A percentile compares a stretch with the other conserved stretches of the same genome.
These are phyloP conservation scores for Meloidogyne floridensis DNA, from an alignment of 1,140 invertebrate species.

Conservation along the genomic window DNA sequence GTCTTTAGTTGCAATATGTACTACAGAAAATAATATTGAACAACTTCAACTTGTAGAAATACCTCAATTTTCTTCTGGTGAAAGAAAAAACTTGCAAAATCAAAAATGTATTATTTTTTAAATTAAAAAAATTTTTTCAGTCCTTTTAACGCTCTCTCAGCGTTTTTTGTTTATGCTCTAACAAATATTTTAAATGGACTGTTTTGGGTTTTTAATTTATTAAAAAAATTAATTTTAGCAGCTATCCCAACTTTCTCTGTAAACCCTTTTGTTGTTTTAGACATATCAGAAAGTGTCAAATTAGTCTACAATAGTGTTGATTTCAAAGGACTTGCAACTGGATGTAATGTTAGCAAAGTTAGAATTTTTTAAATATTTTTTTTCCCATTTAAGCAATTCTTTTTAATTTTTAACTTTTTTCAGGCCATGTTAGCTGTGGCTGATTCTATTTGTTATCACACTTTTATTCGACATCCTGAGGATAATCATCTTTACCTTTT, in stretches of 20 bases:
- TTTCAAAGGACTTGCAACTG: constrained; percentile 73
- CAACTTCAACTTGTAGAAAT: constrained; percentile 32
- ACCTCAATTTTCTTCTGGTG: constrained; percentile 10
- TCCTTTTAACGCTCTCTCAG: no score
- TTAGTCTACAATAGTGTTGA: constrained; percentile 68
- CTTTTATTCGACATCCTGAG: constrained; percentile 73
- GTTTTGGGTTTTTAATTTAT: no score
- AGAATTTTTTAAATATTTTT: not conserved
- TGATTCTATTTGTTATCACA: constrained; percentile 85
- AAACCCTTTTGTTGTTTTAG: not conserved
- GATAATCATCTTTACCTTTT: constrained; percentile 80
- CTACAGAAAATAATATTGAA: not conserved
- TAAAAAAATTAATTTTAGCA: not conserved
- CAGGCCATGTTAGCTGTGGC: constrained; percentile 74
- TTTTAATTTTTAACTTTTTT: constrained; percentile 7
- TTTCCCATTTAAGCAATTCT: constrained; percentile 69
- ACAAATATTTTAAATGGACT: no score
- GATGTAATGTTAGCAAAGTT: constrained; percentile 75
- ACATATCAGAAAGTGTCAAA: constrained; percentile 78
- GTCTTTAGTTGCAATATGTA: constrained; percentile 9
- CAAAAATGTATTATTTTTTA: constrained; percentile 2
- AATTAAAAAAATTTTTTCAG: not conserved
- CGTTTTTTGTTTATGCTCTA: no score
- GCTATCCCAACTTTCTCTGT: not conserved
- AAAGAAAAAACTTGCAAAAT: not conserved